Conservation (phyloP, 2,113 vertebrate species). For the Galeopterus variegatus region DNA sequence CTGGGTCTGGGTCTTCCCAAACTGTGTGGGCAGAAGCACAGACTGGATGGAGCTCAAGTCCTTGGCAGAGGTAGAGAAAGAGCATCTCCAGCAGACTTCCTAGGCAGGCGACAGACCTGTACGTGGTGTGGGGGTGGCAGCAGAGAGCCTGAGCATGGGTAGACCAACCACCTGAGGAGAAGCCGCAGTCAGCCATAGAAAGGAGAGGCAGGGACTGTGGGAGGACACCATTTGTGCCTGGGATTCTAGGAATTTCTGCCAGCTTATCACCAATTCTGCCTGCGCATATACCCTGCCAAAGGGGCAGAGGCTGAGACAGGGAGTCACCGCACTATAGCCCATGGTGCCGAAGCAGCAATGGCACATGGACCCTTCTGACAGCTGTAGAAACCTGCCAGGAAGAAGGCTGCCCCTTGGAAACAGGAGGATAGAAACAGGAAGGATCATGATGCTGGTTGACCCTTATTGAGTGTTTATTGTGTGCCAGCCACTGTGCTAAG, state of each 20-base stretch:
- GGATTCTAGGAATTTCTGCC: background rate
- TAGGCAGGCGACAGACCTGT: background rate
- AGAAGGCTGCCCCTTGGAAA: background rate
- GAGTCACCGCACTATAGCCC: rapidly evolving
- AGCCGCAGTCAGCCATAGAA: background rate
- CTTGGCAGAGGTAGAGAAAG: background rate
- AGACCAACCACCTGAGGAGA: background rate
- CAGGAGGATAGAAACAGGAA: no score
- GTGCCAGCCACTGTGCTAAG: background rate
- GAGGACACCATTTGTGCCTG: background rate
- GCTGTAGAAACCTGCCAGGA: background rate
- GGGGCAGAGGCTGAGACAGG: background rate
- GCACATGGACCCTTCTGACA: background rate
- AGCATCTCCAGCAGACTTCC: background rate
- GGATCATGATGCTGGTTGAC: no score
- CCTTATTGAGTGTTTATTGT: background rate
- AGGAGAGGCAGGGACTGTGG: background rate
- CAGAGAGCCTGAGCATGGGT: rapidly evolving
- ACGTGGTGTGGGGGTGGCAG: rapidly evolving
- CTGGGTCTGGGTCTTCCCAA: background rate
- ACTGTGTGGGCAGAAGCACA: background rate
- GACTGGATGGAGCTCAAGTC: rapidly evolving
- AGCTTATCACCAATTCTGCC: background rate
- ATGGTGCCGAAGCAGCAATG: no score
- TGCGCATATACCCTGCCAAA: background rate